These are phyloP conservation scores for Planiliza haematocheilus DNA, from an alignment of 2,113 vertebrate species.

Conservation along the genomic window DNA sequence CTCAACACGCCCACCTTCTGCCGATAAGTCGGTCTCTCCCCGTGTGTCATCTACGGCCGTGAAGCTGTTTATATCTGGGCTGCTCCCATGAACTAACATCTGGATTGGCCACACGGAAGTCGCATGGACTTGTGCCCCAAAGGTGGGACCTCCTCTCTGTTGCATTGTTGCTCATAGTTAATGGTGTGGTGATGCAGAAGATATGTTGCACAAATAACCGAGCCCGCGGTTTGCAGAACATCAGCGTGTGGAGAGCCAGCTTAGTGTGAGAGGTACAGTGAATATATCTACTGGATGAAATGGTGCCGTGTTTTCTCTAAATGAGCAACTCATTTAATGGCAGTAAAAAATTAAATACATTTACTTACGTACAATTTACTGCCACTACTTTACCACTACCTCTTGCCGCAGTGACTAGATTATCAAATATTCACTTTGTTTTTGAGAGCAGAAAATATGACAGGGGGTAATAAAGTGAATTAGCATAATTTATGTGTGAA, in stretches of 20 bases:
- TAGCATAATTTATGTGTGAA: too few relatives aligned
- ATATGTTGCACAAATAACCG: too few relatives aligned
- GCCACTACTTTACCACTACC: too few relatives aligned
- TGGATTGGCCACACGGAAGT: not conserved
- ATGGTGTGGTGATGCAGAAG: not conserved
- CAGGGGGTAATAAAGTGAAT: too few relatives aligned
- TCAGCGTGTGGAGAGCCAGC: slow-evolving; percentile 8
- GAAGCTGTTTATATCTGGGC: not conserved
- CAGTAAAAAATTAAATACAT: not conserved
- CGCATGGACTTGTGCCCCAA: slow-evolving; percentile 52
- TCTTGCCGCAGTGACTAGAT: not conserved
- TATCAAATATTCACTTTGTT: not conserved
- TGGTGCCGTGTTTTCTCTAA: not conserved
- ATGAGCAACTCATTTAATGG: not conserved
- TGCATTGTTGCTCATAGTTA: slow-evolving; percentile 5
- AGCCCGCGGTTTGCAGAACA: slow-evolving; percentile 17
- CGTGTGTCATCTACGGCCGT: not conserved
- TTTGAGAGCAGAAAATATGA: too few relatives aligned
- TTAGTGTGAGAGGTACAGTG: slow-evolving; percentile 49
- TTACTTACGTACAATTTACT: too few relatives aligned
- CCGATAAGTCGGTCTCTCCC: slow-evolving; percentile 28
- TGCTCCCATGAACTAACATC: slow-evolving; percentile 25
- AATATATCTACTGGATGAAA: too few relatives aligned
- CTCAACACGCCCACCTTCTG: slow-evolving; percentile 33
- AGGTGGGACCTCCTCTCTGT: slow-evolving; percentile 33